Base-by-base conservation (phyloP, 2,113 vertebrate genomes). In the Neomonachus schauinslandi region DNA sequence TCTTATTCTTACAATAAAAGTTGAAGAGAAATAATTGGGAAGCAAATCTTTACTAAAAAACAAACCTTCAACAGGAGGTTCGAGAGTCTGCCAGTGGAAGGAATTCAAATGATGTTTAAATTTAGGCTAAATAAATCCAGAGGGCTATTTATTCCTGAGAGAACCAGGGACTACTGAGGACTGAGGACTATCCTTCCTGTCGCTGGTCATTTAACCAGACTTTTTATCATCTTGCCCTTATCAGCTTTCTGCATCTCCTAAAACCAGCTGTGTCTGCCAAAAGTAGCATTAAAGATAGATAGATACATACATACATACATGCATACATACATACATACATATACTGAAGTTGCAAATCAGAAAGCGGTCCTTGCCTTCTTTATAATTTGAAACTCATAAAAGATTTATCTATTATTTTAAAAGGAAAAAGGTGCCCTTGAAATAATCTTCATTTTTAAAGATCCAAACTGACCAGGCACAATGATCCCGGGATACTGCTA, bases 1-100 rank as follows among this genome's bases (percentile, higher is more conserved):
- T 65, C 39, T 77, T 83, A 80, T 39, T 67, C 51, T 14, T 79
- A 79, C 5, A 2, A 15, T 42, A 61, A 83, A 83, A 93, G 46
- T 26, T 12, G 21, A 88, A 81, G 26, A 72, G 22, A 88, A 74
- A 88, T 65, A 36, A 2, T 36, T 67, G 65, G 55, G 63, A 94
- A 93, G 31, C 7, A 96, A 89, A 63, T 83, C 67, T 96, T 96
- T 51, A 93, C 39, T 39, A 57, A 57, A 91, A 92, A 95, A 57
- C 7, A 57, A 96, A 89, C 19, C 16, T 94, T 76, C 49, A 63
- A 10, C 4, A 24, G 8, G 36, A 94, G 18, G 13, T 49, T 91
- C 4, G 72, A 89, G 22, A 69, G 69, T 57, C 92, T 96, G 31
- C n/a, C 67, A 86, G 85, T 91, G 53, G 21, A 79, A 96, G n/a